A percentile compares a stretch with the other conserved stretches of the same genome.
Evolutionary conservation across 2,797 vertebrate genomes (phyloP).

Genomic region (Pogoniulus pusillus): DNA sequence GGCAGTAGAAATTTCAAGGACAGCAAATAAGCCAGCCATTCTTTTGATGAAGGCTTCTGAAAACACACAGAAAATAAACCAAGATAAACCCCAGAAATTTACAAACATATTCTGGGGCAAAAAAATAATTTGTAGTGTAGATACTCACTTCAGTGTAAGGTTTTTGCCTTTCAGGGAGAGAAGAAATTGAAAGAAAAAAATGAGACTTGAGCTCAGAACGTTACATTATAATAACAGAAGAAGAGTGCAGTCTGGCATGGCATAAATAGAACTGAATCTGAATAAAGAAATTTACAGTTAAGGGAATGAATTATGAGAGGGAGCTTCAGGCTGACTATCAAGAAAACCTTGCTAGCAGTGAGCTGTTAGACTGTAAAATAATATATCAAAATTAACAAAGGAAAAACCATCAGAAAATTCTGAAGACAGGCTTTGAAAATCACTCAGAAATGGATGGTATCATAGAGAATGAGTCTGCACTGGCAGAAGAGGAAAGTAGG

Average conservation of each 20-base stretch:
- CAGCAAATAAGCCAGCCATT: neutral
- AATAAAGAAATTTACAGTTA: slow-evolving; percentile 63
- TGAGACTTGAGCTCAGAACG: slow-evolving; percentile 7
- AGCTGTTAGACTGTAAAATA: slow-evolving; percentile 56
- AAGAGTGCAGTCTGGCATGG: neutral
- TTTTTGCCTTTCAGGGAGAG: slow-evolving; percentile 29
- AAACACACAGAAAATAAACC: slow-evolving; percentile 23
- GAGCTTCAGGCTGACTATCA: slow-evolving; percentile 53
- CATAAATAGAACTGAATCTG: slow-evolving; percentile 55
- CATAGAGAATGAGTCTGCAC: neutral
- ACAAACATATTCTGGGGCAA: slow-evolving; percentile 10
- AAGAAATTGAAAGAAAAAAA: slow-evolving; percentile 52
- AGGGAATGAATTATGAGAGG: slow-evolving; percentile 62
- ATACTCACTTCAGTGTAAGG: neutral
- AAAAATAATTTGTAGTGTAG: slow-evolving; percentile 33
- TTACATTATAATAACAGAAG: slow-evolving; percentile 34
- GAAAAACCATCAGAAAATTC: slow-evolving; percentile 23
- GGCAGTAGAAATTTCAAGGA: neutral
- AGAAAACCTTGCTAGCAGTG: slow-evolving; percentile 32
- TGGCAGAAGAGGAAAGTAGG: slow-evolving; percentile 22
- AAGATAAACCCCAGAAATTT: slow-evolving; percentile 24
- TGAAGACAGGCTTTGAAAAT: slow-evolving; percentile 33
- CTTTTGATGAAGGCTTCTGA: neutral
- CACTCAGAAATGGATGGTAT: neutral
- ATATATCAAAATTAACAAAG: slow-evolving; percentile 53